Conservation (phyloP, 2,797 vertebrate genomes). For the Labeo calbasu region DNA sequence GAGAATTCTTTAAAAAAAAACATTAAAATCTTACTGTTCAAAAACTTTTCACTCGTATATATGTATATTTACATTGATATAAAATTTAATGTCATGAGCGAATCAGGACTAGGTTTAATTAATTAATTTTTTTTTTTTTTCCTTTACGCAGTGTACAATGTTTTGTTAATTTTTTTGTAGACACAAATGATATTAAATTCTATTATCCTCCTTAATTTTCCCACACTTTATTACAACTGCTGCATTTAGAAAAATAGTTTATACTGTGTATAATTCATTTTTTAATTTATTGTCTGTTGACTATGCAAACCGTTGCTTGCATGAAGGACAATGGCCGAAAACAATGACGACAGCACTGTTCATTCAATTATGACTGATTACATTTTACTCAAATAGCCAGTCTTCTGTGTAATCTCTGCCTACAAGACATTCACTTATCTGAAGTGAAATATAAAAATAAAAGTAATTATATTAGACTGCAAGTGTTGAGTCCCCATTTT, state of each 20-base stretch:
- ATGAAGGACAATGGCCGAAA: background rate
- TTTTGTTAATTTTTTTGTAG: background rate
- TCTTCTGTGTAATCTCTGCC: background rate
- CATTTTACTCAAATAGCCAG: background rate
- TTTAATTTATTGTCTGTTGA: background rate
- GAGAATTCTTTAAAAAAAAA: too few species aligned
- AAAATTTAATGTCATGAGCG: background rate
- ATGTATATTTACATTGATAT: background rate
- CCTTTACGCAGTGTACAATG: too few species aligned
- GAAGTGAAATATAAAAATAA: background rate
- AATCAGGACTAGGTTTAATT: background rate
- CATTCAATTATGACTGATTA: background rate
- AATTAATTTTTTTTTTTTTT: background rate
- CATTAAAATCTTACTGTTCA: too few species aligned
- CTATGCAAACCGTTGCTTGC: background rate
- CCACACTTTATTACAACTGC: background rate
- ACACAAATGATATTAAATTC: background rate
- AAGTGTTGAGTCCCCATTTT: background rate
- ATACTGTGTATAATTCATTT: background rate
- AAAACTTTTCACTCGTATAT: too few species aligned
- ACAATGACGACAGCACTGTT: background rate
- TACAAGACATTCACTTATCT: background rate
- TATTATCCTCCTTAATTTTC: background rate
- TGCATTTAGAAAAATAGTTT: background rate
- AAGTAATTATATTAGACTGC: background rate